Evolutionary conservation across 2,888 invertebrate genomes (phyloP).

Genomic region (Pomacea canaliculata): DNA sequence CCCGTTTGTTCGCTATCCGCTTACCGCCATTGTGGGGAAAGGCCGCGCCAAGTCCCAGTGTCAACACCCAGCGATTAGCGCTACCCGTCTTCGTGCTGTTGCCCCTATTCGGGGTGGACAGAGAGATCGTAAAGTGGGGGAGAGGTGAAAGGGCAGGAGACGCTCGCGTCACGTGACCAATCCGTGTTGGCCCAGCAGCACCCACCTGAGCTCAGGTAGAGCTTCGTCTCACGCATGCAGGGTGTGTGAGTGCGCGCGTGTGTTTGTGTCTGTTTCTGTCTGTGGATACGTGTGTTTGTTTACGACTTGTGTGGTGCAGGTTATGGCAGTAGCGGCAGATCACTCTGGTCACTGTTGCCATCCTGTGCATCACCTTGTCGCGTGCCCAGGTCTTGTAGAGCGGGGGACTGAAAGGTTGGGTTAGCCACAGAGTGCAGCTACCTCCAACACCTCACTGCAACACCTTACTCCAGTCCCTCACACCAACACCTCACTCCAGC

Average conservation of each 20-base stretch:
- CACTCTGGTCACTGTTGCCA: too few species aligned
- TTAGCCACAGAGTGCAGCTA: too few species aligned
- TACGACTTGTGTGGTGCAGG: background rate
- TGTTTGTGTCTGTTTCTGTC: background rate
- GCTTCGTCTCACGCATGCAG: too few species aligned
- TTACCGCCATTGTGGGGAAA: background rate
- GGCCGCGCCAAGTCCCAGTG: background rate
- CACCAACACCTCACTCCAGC: too few species aligned
- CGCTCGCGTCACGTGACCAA: background rate
- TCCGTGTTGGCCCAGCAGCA: background rate
- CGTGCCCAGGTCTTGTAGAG: too few species aligned
- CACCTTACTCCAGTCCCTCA: too few species aligned
- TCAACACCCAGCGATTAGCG: conserved; percentile 1
- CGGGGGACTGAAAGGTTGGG: too few species aligned
- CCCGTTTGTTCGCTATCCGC: conserved; percentile 6
- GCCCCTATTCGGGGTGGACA: background rate
- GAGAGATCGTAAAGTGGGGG: background rate
- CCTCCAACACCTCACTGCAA: too few species aligned
- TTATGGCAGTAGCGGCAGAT: too few species aligned
- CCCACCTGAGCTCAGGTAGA: too few species aligned
- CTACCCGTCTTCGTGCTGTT: conserved; percentile 1
- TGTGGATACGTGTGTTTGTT: background rate
- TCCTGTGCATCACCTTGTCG: too few species aligned
- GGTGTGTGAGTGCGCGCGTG: background rate
- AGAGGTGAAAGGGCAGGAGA: background rate